Base-by-base conservation (phyloP, 1,140 invertebrate species). In the Sogatella furcifera region DNA sequence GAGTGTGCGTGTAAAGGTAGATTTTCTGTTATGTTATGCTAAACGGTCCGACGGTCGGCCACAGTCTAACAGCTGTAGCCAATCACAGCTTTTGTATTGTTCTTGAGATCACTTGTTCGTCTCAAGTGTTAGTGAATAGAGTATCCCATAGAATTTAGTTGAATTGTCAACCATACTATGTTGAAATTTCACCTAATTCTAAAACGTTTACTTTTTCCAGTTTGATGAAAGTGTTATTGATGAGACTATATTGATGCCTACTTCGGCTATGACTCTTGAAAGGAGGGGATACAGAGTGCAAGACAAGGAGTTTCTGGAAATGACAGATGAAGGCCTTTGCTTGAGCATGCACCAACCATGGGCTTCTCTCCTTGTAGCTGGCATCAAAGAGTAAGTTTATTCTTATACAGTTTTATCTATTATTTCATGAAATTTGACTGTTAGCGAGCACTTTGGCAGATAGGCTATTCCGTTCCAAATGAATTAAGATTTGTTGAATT, bases 261-360 rank as follows among this genome's bases (percentile, higher is more conserved):
- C 17, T 44, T 44, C 43, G 3, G 17, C 17, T 44, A 44, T 44
- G 17, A n/a, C 2, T 44, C 14, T 44, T n/a, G 17, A 44, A 44
- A n/a, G 34, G 8, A 14, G 6, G 2, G n/a, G n/a, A 6, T 21
- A 43, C 43, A 28, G 83, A 28, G 78, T 95, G 34, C 92, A 95
- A 73, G 92, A 97, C 71, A 80, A 81, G 59, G 85, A 91, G 67
- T 77, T 93, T 55, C 81, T 90, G 65, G 88, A 93, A 77, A 92
- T 95, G 83, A 80, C 81, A 43, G 95, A 98, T 77, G 78, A 86
- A 66, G 94, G 93, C 1, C 76, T 84, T 64, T 97, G 95, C 75
- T 74, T 98, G 6, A 95, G 90, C 68, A 86, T 98, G 85, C 92
- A 95, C 76, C 95, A 98, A 70, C 96, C 96, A 0, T 97, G 90